phyloP scores from a whole-genome alignment of 2,888 invertebrate genomes.

The Mantis religiosa region DNA sequence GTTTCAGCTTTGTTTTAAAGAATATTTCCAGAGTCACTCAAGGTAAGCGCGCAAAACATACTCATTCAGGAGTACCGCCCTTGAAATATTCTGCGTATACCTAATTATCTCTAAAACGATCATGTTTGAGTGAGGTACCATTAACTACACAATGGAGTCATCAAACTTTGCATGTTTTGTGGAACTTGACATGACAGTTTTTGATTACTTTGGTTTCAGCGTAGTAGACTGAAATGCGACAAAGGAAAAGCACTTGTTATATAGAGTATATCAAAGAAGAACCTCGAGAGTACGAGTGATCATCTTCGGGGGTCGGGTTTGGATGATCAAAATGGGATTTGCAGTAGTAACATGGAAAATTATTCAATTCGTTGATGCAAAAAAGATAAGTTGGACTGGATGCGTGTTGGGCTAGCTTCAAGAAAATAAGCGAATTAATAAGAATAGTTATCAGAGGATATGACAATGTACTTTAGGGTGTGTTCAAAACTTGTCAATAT shows the following conservation, averaged over 20 bases:
- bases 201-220: not conserved
- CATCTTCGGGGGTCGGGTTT: too few relatives aligned
- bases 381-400: too few relatives aligned
- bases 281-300: not conserved
- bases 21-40: not conserved
- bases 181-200: not conserved
- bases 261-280: not conserved
- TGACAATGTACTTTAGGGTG: too few relatives aligned
- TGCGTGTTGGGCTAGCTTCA: too few relatives aligned
- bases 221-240: not conserved
- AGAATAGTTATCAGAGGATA: too few relatives aligned
- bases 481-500: too few relatives aligned
- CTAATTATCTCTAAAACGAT: not conserved
- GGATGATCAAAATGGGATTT: not conserved
- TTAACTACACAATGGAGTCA: not conserved
- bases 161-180: not conserved
- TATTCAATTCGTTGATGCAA: too few relatives aligned
- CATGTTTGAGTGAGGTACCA: not conserved
- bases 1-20: not conserved
- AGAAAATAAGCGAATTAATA: too few relatives aligned
- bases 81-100: not conserved
- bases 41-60: not conserved
- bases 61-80: not conserved
- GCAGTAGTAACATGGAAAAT: not conserved
- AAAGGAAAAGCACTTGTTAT: not conserved